Evolutionary conservation across 1,140 invertebrate species (phyloP), one percentile per base, ranked within the genome.

Genomic region (Drosophila repleta): DNA sequence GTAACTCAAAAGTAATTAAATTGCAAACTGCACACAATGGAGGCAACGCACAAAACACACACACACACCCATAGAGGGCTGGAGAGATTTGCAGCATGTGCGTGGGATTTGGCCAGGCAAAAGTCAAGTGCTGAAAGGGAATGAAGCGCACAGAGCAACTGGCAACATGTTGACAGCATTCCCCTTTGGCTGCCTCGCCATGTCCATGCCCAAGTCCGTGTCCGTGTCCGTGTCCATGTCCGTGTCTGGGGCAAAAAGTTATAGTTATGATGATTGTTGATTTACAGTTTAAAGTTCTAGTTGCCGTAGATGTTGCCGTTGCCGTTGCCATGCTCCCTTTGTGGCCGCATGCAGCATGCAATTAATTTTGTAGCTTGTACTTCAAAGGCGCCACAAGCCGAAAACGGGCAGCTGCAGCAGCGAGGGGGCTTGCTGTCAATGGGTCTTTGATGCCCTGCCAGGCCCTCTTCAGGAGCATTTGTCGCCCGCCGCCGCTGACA

Each of bases 241-340:
- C 11, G 2, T 35, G 32, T 41, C 55, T 71, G 45, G 37, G 69
- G 64, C 21, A 51, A 43, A 66, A 62, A 85, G 70, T 87, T 85
- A 82, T 85, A 85, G 79, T 88, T 87, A 87, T 87, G 83, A 82
- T 87, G 82, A 88, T 87, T 87, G 82, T 87, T 87, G 82, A 87
- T 87, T 87, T 88, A 88, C 69, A 79, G 78, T 79, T 88, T 70
- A 35, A 35, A 35, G 32, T 35, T 66, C 39, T 37, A 46, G 39
- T 45, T 58, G 39, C 15, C 18, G 32, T n/a, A n/a, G n/a, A n/a
- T n/a, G n/a, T 35, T 35, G 10, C 10, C 10, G 32, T 11, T 35
- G 32, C 10, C 10, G 32, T 35, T 35, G 69, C n/a, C 32, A 66
- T 10, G 32, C 32, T 35, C 24, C 63, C 57, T 70, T 53, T 76